Evolutionary conservation across 2,888 invertebrate species (phyloP).

Genomic region (Aleiodes testaceus): DNA sequence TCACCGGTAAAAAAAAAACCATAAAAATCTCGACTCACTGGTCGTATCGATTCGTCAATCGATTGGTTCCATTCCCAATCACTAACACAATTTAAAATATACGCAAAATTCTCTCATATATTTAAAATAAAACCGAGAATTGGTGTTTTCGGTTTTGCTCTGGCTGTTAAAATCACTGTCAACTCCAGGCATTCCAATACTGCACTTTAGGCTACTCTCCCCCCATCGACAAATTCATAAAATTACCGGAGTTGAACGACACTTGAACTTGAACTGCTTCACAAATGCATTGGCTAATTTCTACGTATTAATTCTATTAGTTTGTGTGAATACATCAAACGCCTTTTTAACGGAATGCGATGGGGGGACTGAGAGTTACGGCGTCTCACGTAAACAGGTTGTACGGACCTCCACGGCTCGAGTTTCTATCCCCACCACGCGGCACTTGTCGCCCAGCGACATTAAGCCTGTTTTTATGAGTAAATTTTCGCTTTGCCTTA

Average conservation of each 20-base stretch:
- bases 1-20: too few relatives aligned
- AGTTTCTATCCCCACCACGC: conserved; percentile 1
- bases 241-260: not conserved
- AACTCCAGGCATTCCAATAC: conserved; percentile 38
- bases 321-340: too few relatives aligned
- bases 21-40: not conserved
- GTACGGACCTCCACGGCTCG: conserved; percentile 36
- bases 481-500: too few relatives aligned
- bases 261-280: not conserved
- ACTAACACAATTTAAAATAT: not conserved
- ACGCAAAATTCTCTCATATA: not conserved
- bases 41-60: conserved; percentile 10
- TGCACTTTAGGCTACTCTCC: conserved; percentile 20
- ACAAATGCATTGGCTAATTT: too few relatives aligned
- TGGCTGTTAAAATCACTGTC: conserved; percentile 38
- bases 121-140: not conserved
- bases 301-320: too few relatives aligned
- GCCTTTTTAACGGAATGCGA: not conserved
- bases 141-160: not conserved
- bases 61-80: not conserved
- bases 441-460: not conserved
- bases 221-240: not conserved
- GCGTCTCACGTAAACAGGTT: conserved; percentile 56
- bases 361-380: conserved; percentile 37
- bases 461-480: not conserved